Evolutionary conservation across 2,113 vertebrate genomes (phyloP).

Genomic region (Microtus richardsoni): DNA sequence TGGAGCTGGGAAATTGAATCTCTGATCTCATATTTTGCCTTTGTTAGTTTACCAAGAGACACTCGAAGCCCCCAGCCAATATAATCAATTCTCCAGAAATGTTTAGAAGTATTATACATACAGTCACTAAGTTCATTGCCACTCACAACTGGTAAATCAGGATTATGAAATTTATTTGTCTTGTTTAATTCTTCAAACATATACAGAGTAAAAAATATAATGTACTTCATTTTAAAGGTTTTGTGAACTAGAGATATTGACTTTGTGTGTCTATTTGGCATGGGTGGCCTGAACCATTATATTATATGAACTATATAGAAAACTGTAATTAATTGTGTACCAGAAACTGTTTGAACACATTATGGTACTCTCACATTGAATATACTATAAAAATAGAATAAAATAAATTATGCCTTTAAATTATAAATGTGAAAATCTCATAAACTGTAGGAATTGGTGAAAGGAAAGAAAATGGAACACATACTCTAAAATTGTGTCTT

Average conservation of each 20-base stretch:
- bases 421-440: not conserved
- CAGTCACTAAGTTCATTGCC: not conserved
- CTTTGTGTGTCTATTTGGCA: not conserved
- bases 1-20: not conserved
- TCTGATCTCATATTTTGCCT: not conserved
- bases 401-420: not conserved
- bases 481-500: not conserved
- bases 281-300: not conserved
- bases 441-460: not conserved
- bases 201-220: not conserved
- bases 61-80: not conserved
- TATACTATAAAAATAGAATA: not conserved
- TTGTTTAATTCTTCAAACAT: not conserved
- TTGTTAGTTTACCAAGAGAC: not conserved
- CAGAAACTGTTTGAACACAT: not conserved
- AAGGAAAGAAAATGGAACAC: not conserved
- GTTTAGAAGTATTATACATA: not conserved
- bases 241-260: not conserved
- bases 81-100: not conserved
- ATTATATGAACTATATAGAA: not conserved
- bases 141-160: not conserved
- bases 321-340: not conserved
- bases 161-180: not conserved
- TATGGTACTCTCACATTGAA: not conserved
- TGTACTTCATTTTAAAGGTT: not conserved